Evolutionary conservation across 37 sponge, comb jelly and placozoan species (phyloP), one percentile per base, ranked within the genome.

Genomic region (Ephydatia muelleri): DNA sequence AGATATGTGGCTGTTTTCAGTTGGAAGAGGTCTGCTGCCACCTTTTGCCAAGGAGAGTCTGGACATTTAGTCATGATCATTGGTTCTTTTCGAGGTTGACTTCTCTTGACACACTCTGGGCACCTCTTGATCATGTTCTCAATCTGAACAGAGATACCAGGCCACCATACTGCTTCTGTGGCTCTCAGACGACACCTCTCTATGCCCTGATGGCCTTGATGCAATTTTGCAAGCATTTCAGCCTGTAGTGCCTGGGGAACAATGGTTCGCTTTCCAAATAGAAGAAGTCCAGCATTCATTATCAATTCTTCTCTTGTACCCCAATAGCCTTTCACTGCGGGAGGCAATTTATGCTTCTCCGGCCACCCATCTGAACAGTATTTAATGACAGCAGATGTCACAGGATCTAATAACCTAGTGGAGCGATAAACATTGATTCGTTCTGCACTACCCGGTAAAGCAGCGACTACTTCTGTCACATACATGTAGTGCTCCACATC

Each of bases 111-210:
- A 88, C 89, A 88, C 19, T 2, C 31, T 19, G 74, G 68, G 47
- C 89, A 88, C 3, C 22, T 9, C 38, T 88, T 69, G 12, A 83
- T 67, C 40, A 66, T 34, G 19, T 79, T 68, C 72, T 88, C 84
- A 22, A 79, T 78, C 68, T 88, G 34, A 26, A 36, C 21, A 36
- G 80, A 69, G 16, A 89, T 28, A 8, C 84, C 80, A 49, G 83
- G 89, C 89, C 89, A 89, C 84, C 84, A 89, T n/a, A 89, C 84
- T 72, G 89, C 43, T 71, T 72, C 22, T 12, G 23, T 49, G 11
- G 76, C 76, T 48, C 72, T 22, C 31, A 76, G 83, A 28, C 79
- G 36, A 29, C 80, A 88, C 49, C 83, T 68, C 69, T 83, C 72
- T 2, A 83, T 83, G 25, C 88, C 88, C 26, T 88, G 88, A 66